These are phyloP conservation scores for Drosophila melanocephala DNA, from an alignment of 2,888 invertebrate genomes.

Conservation along the genomic window DNA sequence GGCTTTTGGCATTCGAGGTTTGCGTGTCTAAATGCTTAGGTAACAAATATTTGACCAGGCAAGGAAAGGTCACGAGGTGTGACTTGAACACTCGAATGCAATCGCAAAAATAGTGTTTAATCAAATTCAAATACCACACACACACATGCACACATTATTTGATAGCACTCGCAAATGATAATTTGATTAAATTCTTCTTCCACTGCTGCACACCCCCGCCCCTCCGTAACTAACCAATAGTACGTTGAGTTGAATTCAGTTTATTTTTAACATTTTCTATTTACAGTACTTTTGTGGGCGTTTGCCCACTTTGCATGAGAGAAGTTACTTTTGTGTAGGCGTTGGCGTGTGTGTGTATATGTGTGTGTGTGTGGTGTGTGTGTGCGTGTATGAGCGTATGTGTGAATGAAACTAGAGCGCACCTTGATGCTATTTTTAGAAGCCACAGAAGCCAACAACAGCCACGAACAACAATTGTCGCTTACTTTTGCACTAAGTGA, in stretches of 20 bases:
- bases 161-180: conserved; percentile 14
- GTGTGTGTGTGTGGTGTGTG: not conserved
- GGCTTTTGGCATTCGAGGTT: conserved; percentile 34
- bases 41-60: conserved; percentile 51
- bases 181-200: conserved; percentile 37
- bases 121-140: conserved; percentile 4
- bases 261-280: conserved; percentile 64
- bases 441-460: conserved; percentile 46
- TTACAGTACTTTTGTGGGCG: conserved; percentile 38
- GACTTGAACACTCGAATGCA: not conserved
- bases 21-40: conserved; percentile 55
- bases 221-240: not conserved
- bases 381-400: conserved; percentile 5
- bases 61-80: conserved; percentile 32
- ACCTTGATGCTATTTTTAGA: conserved; percentile 80
- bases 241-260: conserved; percentile 6
- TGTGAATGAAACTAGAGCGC: conserved; percentile 69
- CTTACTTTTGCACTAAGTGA: conserved; percentile 69
- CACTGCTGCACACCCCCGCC: conserved; percentile 6
- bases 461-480: conserved; percentile 63
- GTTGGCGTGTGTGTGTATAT: conserved; percentile 14
- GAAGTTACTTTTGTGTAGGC: conserved; percentile 58
- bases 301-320: conserved; percentile 40
- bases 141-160: not conserved
- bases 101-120: not conserved